A percentile compares a stretch with the other conserved stretches of the same genome.
Conservation (phyloP, 1,140 invertebrate species). For the Bombus haemorrhoidalis region DNA sequence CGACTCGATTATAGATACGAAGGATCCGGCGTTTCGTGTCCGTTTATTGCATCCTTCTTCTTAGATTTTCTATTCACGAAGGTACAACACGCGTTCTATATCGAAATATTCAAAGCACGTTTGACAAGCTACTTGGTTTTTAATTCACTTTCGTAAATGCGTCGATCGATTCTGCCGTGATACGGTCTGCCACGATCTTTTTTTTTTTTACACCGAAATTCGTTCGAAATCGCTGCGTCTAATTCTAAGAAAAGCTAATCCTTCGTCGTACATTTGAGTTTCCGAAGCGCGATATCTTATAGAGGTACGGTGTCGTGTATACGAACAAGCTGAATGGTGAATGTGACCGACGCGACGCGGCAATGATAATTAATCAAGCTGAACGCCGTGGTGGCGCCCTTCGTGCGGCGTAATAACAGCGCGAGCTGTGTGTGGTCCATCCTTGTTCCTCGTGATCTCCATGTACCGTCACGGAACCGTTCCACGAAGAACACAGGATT, state of each 20-base stretch:
- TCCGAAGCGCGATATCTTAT: too few relatives aligned
- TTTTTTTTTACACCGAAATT: too few relatives aligned
- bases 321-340: conserved; percentile 45
- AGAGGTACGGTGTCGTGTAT: too few relatives aligned
- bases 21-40: too few relatives aligned
- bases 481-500: conserved; percentile 56
- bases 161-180: not conserved
- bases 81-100: too few relatives aligned
- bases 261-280: too few relatives aligned
- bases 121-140: not conserved
- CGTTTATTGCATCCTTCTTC: too few relatives aligned
- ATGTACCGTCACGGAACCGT: conserved; percentile 39
- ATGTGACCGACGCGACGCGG: conserved; percentile 56
- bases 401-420: conserved; percentile 68
- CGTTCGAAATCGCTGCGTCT: too few relatives aligned
- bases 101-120: not conserved
- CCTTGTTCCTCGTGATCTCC: conserved; percentile 53
- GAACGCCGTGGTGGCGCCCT: conserved; percentile 67
- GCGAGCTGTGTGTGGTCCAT: conserved; percentile 74
- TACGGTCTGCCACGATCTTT: not conserved
- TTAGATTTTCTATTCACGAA: too few relatives aligned
- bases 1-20: too few relatives aligned
- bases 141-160: not conserved
- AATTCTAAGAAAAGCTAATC: too few relatives aligned
- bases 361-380: conserved; percentile 76